Conservation (phyloP, 2,113 vertebrate genomes). For the Hippocampus abdominalis region DNA sequence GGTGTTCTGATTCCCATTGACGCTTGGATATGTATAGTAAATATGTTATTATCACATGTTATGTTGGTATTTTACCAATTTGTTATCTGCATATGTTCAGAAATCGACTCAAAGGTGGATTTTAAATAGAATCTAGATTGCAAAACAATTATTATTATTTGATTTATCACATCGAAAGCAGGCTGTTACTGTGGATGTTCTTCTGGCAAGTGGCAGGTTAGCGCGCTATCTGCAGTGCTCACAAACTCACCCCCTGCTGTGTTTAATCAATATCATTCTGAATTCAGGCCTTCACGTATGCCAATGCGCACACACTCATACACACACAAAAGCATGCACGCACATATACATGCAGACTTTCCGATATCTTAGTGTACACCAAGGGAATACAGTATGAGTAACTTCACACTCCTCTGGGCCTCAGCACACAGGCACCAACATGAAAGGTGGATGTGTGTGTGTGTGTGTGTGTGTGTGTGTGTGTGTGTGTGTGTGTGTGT, state of each 20-base stretch:
- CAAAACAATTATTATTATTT: constrained; percentile 24
- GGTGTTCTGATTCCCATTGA: neutral
- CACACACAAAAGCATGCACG: constrained; percentile 17
- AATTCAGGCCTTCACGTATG: constrained; percentile 54
- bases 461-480: neutral
- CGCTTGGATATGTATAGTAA: neutral
- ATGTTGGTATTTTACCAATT: neutral
- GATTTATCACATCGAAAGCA: constrained; percentile 60
- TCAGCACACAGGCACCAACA: constrained; percentile 13
- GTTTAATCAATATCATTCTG: constrained; percentile 76
- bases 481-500: neutral
- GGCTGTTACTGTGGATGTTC: constrained; percentile 58
- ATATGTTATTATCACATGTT: neutral
- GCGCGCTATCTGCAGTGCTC: constrained; percentile 70
- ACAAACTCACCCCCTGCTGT: constrained; percentile 72
- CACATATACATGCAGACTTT: constrained; percentile 24
- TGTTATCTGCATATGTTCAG: neutral
- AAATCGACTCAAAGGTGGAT: constrained; percentile 4
- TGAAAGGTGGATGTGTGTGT: constrained; percentile 22
- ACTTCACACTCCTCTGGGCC: constrained; percentile 40
- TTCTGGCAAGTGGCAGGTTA: constrained; percentile 64
- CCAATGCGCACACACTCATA: constrained; percentile 10
- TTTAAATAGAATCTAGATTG: constrained; percentile 30
- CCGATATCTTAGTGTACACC: constrained; percentile 53
- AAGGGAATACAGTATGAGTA: constrained; percentile 59